Evolutionary conservation across 2,113 vertebrate genomes (phyloP), one percentile per base, ranked within the genome.

Genomic region (Plestiodon gilberti): DNA sequence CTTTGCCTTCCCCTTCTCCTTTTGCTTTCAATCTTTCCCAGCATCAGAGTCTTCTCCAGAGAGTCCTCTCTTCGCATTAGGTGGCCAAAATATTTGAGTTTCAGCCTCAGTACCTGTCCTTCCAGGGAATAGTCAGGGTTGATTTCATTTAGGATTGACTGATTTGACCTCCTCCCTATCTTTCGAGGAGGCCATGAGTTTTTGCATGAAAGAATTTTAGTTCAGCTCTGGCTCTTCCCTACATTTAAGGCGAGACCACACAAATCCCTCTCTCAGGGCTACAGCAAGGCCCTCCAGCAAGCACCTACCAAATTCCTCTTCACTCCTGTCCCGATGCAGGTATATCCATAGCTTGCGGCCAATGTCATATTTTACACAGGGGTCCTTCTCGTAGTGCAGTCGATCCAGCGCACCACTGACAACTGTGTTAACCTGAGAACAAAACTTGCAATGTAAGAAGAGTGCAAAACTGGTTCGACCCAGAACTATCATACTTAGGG

Each of bases 341-440:
- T 99, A 99, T 94, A 99, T 99, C 99, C 99, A 99, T 59, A 99
- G 94, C 93, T 99, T 99, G 59, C 98, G 98, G 6, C 98, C 99
- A 0, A 99, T 99, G 87, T 99, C 99, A 0, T 99, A 99, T 78
- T 99, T 99, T 75, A 99, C 98, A 78, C 99, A 99, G 0, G 99
- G 99, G 89, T 99, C 99, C 84, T 99, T 99, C 93, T 99, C 99
- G 28, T 99, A 99, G 89, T 99, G 99, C 2, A 99, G 91, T 67
- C 99, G 96, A 83, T 99, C 99, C 86, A 99, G 93, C 25, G 99
- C 99, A 0, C 99, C 99, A 5, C 99, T 99, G 85, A 99, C 99
- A 40, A 99, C 99, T 0, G 99, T 98, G 87, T 99, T 99, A 86
- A 99, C 98, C 99, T 99, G 89, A 2, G 82, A 89, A 74, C 38